Base-by-base conservation (phyloP, 2,888 invertebrate genomes). In the Trissolcus brochymenae region DNA sequence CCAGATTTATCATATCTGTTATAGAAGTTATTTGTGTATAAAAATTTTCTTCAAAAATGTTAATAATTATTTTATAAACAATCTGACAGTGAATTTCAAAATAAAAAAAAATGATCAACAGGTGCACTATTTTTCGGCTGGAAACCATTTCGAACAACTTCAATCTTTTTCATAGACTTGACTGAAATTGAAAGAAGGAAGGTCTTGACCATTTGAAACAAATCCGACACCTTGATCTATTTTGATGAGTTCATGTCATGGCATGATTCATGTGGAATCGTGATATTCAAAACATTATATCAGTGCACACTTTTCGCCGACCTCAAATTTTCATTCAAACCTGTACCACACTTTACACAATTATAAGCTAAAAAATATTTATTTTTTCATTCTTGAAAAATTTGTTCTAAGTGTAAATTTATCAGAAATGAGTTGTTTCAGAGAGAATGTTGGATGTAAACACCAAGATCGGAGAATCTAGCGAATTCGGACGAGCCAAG, bases 221-320 rank as follows among this genome's bases (percentile, higher is more conserved):
- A 51, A 51, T 51, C 51, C 7, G 21, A 51, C 29, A 29, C 54
- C 54, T 54, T 54, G 54, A 54, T 29, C 54, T 17, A 29, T 54
- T 29, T 54, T 54, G 54, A 54, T 14, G 29, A 25, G 25, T 54
- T 54, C 25, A 54, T 54, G 29, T 54, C 54, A 54, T 46, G 46
- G 46, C n/a, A 46, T 46, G 46, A 35, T 35, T 35, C 35, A 35
- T 35, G 35, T 35, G 7, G 9, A 35, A 35, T 35, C 35, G 35
- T 35, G 1, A 35, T 35, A 35, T 35, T 35, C 35, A 35, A 35
- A 35, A 35, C 35, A 35, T 35, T 35, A 25, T 35, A 35, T 35
- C 35, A 7, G 35, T 35, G 9, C 9, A 35, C 35, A 35, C 9
- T 35, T 35, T 35, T 35, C 9, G 35, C 2, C 6, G 35, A 1